These are phyloP conservation scores for Herpetotheres cachinnans DNA, from an alignment of 2,113 vertebrate species.

Conservation along the genomic window DNA sequence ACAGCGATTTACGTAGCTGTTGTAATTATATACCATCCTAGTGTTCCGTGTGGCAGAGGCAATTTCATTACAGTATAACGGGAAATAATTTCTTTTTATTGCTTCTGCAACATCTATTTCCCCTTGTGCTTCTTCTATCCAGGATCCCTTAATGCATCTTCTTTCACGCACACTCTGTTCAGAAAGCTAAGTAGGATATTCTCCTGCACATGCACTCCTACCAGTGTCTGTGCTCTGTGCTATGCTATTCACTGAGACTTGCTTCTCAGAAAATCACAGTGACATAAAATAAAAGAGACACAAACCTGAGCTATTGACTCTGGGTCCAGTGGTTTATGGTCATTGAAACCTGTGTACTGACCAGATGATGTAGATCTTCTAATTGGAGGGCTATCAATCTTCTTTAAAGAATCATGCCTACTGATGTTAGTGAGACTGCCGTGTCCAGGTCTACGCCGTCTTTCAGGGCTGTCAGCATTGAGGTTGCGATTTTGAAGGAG, in stretches of 20 bases:
- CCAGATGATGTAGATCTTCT: constrained; percentile 95
- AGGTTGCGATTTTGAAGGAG: constrained; percentile 85
- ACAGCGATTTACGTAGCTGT: not conserved
- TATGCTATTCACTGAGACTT: not conserved
- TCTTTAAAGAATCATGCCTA: constrained; percentile 92
- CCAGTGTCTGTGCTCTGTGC: not conserved
- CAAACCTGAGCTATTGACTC: constrained; percentile 98
- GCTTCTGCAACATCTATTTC: not conserved
- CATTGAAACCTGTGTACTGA: constrained; percentile 89
- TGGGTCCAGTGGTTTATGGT: constrained; percentile 93
- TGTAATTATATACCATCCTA: not conserved
- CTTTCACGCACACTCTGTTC: not conserved
- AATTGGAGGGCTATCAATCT: constrained; percentile 93
- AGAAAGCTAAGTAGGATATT: not conserved
- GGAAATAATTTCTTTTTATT: constrained; percentile 3
- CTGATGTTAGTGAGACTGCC: constrained; percentile 94
- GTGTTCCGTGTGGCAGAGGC: not conserved
- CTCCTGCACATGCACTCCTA: not conserved
- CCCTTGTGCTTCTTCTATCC: not conserved
- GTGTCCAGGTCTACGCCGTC: constrained; percentile 84
- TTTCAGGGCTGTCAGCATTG: constrained; percentile 88
- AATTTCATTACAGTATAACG: not conserved
- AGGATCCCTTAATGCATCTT: not conserved
- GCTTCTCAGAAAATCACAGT: not conserved
- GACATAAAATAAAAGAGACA: not conserved